These are phyloP conservation scores for Bubo scandiacus DNA, from an alignment of 2,113 vertebrate species.

Conservation along the genomic window DNA sequence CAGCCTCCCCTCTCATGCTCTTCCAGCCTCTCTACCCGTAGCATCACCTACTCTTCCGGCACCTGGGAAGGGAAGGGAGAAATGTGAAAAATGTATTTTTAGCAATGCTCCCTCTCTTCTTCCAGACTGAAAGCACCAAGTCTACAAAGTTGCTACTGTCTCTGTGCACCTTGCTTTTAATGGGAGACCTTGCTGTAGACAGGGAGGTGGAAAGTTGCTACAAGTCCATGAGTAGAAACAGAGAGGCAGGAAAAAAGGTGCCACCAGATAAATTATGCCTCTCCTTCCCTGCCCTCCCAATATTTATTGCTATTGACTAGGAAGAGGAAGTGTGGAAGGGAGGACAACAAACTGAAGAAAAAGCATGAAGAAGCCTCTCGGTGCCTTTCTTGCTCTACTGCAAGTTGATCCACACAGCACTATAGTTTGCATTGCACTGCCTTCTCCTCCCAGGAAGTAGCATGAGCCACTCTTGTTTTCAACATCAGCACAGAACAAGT, in stretches of 20 bases:
- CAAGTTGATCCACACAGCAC: not conserved
- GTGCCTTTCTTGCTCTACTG: not conserved
- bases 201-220: not conserved
- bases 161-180: not conserved
- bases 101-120: not conserved
- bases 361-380: not conserved
- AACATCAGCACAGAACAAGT: not conserved
- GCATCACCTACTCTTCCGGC: not conserved
- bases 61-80: not conserved
- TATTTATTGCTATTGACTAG: not conserved
- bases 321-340: not conserved
- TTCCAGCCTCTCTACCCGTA: not conserved
- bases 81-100: not conserved
- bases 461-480: not conserved
- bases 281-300: not conserved
- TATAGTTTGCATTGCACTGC: not conserved
- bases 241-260: not conserved
- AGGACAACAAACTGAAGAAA: not conserved
- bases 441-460: not conserved
- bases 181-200: not conserved
- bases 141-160: not conserved
- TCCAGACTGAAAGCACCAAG: not conserved
- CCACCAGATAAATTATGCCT: not conserved
- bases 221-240: not conserved
- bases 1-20: not conserved